A percentile compares a stretch with the other conserved stretches of the same genome.
Conservation (phyloP, 2,113 vertebrate genomes). For the Mugil cephalus region DNA sequence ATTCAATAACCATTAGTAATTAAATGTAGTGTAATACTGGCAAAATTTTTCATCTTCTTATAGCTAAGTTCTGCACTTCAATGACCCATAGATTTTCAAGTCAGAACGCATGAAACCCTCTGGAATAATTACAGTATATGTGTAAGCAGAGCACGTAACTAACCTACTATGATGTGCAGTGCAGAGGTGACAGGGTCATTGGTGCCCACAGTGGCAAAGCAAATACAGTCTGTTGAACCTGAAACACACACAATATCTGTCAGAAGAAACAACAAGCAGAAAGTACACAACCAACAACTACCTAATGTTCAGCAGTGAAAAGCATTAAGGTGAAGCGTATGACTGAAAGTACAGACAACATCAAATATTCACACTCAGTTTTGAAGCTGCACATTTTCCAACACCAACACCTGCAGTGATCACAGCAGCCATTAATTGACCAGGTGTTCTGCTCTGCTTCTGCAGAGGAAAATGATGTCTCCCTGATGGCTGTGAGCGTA, state of each 20-base stretch:
- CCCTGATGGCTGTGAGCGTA: neutral
- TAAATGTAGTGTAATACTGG: no score
- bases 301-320: neutral
- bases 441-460: neutral
- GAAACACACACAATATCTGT: constrained; percentile 32
- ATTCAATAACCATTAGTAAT: no score
- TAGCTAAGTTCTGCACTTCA: no score
- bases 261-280: neutral
- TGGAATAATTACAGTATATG: neutral
- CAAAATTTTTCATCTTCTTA: no score
- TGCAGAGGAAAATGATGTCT: constrained; percentile 17
- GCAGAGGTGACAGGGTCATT: constrained; percentile 95
- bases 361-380: neutral
- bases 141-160: constrained; percentile 6
- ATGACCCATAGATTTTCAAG: no score
- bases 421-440: constrained; percentile 17
- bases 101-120: no score
- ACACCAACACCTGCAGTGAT: neutral
- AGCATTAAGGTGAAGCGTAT: neutral
- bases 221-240: constrained; percentile 98
- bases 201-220: constrained; percentile 92
- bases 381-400: no score
- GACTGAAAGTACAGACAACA: neutral
- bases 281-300: neutral
- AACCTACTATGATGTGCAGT: constrained; percentile 94